Evolutionary conservation across 2,797 vertebrate genomes (phyloP), one percentile per base, ranked within the genome.

Genomic region (Peromyscus eremicus): DNA sequence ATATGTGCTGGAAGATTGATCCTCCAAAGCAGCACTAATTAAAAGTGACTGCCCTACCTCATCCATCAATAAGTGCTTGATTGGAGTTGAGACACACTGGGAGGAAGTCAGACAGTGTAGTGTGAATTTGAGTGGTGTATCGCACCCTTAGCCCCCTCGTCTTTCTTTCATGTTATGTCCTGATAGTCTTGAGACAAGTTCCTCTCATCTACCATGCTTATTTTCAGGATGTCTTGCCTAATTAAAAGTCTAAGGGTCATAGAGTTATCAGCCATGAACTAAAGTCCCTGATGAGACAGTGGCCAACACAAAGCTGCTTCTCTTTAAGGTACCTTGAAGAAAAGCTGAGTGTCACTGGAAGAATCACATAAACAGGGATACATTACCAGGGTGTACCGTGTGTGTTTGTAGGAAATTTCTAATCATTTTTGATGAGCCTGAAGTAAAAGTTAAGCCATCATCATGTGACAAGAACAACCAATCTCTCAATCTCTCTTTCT

Each of bases 361-460:
- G 6, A 86, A 73, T 81, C 32, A 25, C 0, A 1, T n/a, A 40
- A 37, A 29, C 55, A 75, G 55, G 64, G 40, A 70, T 12, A 25
- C 14, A 43, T 75, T 46, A 57, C 1, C 21, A 76, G 94, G 19
- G 46, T 66, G 64, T 75, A 27, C 29, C 60, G 27, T 57, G 17
- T 37, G n/a, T 40, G 71, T 52, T 81, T 32, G 57, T 3, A 91
- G 83, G 37, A 75, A 81, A 64, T 17, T 17, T 76, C 55, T 19
- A 37, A 88, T 73, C 4, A 5, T 66, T n/a, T 92, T 55, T 66
- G 64, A 23, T 81, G n/a, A 37, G 16, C 19, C 62, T 96, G 43
- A 85, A 88, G 76, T 43, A 92, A 57, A 71, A 94, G 27, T 34
- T 76, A 71, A 81, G 55, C 11, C 75, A 95, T 83, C 68, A 86